A percentile compares a stretch with the other conserved stretches of the same genome.
Evolutionary conservation across 2,113 vertebrate genomes (phyloP).

Genomic region (Brachionichthys hirsutus): DNA sequence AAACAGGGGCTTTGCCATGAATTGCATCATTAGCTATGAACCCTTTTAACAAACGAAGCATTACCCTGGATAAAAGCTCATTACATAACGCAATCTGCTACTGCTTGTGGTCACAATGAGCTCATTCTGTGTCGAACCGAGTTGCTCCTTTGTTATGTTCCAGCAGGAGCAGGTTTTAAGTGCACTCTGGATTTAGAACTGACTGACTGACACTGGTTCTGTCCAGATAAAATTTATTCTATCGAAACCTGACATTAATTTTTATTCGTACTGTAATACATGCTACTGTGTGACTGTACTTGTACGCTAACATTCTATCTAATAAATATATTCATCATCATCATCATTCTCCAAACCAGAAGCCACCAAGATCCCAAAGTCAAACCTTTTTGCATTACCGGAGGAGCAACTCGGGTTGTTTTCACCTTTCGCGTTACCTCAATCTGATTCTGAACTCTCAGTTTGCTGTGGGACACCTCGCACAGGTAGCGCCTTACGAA

Average conservation of each 20-base stretch:
- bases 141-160: conserved; percentile 40
- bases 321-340: too few species aligned
- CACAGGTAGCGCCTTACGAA: conserved; percentile 51
- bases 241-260: too few species aligned
- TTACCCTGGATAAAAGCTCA: conserved; percentile 60
- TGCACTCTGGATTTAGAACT: conserved; percentile 10
- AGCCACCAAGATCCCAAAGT: background rate
- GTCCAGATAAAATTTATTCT: conserved; percentile 11
- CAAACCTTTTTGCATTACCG: conserved; percentile 3
- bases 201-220: conserved; percentile 6
- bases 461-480: conserved; percentile 28
- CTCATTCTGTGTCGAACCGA: conserved; percentile 34
- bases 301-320: too few species aligned
- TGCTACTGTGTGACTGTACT: too few species aligned
- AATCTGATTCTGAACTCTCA: conserved; percentile 21
- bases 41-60: conserved; percentile 58
- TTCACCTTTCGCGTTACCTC: conserved; percentile 4
- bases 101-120: conserved; percentile 45
- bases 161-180: conserved; percentile 82
- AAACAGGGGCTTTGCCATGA: conserved; percentile 47
- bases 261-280: too few species aligned
- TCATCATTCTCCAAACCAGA: background rate
- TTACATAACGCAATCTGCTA: conserved; percentile 64
- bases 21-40: conserved; percentile 54
- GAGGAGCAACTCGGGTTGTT: background rate